Evolutionary conservation across 2,888 invertebrate species (phyloP), one percentile per base, ranked within the genome.

Genomic region (Agrochola lota): DNA sequence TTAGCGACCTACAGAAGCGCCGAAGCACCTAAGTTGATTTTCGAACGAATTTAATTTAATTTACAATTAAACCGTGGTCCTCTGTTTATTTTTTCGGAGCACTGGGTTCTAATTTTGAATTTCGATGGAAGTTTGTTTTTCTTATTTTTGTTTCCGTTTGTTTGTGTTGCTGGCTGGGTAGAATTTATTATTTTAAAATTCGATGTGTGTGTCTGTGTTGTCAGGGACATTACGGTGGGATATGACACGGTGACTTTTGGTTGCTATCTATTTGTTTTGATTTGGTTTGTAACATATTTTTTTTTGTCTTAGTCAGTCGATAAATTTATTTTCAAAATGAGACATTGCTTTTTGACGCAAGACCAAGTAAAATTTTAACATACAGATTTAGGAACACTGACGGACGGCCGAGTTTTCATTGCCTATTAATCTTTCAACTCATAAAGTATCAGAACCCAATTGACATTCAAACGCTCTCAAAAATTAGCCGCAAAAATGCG

Each of bases 41-140:
- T 91, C 93, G 83, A 87, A 88, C 87, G 90, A 93, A 94, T 95
- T 94, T 95, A 95, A 96, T 95, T 95, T 94, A 95, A 96, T 96
- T 95, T 93, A 94, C 95, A 96, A 95, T 95, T 96, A 95, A 95
- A 95, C 92, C 91, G 90, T 83, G 88, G 90, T 90, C 89, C 89
- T 90, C 88, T 95, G 95, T 96, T 95, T 95, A 94, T 94, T 94
- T 94, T 94, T 94, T 94, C 92, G 92, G 91, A 82, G 90, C 90
- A 91, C 89, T 90, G 91, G 89, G 90, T 92, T 91, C 92, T 94
- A 94, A 94, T 94, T 93, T 92, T 86, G 88, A 84, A 87, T 91
- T 90, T 85, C 89, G 91, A 91, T 90, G 89, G 87, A 90, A 89
- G 91, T 91, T 92, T 92, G 90, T 91, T 91, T 91, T 91, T 88